Evolutionary conservation across 2,797 vertebrate species (phyloP).

Genomic region (Manis crassicaudata): DNA sequence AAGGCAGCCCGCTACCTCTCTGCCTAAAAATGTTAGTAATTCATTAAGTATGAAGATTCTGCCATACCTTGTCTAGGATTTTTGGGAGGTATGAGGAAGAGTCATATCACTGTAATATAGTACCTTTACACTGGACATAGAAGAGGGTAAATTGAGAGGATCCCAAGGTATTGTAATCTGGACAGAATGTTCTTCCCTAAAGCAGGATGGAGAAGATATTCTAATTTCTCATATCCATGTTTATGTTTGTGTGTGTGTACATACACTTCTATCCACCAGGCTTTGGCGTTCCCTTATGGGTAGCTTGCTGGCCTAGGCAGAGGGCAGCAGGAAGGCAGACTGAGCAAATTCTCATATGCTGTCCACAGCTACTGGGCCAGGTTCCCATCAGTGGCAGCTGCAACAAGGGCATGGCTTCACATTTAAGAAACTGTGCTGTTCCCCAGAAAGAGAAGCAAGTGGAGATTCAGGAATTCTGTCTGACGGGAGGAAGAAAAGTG

Average conservation of each 20-base stretch:
- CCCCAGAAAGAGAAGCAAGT: background rate
- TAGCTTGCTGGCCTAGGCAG: background rate
- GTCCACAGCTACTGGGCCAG: background rate
- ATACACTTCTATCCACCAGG: background rate
- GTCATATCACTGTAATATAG: background rate
- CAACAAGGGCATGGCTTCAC: background rate
- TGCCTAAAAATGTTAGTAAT: background rate
- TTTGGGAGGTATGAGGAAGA: constrained; percentile 14
- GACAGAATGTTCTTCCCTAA: constrained; percentile 22
- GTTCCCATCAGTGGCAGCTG: background rate
- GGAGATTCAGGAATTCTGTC: background rate
- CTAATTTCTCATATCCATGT: background rate
- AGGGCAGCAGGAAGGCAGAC: background rate
- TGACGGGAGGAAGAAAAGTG: background rate
- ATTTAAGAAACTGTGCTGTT: background rate
- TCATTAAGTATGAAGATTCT: background rate
- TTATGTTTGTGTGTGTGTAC: background rate
- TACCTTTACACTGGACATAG: background rate
- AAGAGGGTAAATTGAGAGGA: background rate
- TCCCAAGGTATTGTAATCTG: background rate
- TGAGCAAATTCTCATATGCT: background rate
- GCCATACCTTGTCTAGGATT: background rate
- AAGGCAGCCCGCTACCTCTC: background rate
- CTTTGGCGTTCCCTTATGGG: background rate
- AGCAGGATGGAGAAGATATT: background rate